Conservation (phyloP, 2,113 vertebrate genomes). For the Syngnathoides biaculeatus region DNA sequence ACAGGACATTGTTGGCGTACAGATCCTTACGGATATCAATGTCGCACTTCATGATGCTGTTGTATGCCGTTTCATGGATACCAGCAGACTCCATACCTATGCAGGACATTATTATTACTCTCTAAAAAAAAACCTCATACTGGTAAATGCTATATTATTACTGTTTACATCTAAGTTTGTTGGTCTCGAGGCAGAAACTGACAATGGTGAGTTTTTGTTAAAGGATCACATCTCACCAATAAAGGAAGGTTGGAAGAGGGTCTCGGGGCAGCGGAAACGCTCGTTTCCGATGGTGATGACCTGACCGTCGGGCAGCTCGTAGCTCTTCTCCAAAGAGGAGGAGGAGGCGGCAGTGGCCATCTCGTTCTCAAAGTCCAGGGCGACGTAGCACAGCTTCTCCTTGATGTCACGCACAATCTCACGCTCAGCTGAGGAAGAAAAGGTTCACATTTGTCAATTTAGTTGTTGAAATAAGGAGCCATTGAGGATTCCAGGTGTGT, state of each 20-base stretch:
- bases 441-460: background rate
- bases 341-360: slow-evolving; percentile 98
- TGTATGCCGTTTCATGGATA: slow-evolving; percentile 76
- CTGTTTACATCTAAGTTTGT: background rate
- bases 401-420: slow-evolving; percentile 99
- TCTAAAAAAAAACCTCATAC: too few species aligned
- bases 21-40: slow-evolving; percentile 78
- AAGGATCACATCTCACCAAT: slow-evolving; percentile 78
- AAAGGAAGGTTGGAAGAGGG: slow-evolving; percentile 97
- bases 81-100: slow-evolving; percentile 77
- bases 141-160: background rate
- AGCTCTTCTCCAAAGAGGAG: slow-evolving; percentile 98
- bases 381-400: slow-evolving; percentile 97
- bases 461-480: too few species aligned
- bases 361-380: slow-evolving; percentile 96
- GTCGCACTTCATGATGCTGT: slow-evolving; percentile 79
- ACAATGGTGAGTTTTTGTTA: background rate
- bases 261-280: slow-evolving; percentile 97
- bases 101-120: slow-evolving; percentile 6
- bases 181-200: background rate
- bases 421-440: slow-evolving; percentile 80
- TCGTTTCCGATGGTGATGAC: slow-evolving; percentile 99
- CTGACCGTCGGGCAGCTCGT: slow-evolving; percentile 94
- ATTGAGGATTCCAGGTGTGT: background rate
- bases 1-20: slow-evolving; percentile 76